Evolutionary conservation across 2,113 vertebrate genomes (phyloP).

Genomic region (Sphyrna mokarran): DNA sequence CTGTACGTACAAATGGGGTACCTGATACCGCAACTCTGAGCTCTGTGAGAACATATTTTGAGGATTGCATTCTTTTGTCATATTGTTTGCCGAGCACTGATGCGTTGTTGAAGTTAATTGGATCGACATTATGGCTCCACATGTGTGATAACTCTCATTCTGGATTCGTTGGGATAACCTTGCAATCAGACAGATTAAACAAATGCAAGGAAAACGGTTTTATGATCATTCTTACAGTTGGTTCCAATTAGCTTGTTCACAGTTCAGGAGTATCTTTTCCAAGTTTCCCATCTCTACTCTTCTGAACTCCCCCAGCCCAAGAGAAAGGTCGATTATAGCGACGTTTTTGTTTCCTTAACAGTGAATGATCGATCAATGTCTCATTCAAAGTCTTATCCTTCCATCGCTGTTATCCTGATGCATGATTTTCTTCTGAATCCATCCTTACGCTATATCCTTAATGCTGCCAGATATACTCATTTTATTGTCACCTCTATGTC

Average conservation of each 20-base stretch:
- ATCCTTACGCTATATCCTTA: neutral
- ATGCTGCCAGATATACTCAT: neutral
- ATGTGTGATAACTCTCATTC: neutral
- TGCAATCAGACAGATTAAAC: neutral
- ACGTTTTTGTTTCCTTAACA: neutral
- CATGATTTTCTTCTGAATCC: neutral
- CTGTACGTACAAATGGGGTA: neutral
- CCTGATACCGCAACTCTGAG: neutral
- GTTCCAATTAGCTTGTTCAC: neutral
- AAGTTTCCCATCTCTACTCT: neutral
- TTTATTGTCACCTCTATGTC: neutral
- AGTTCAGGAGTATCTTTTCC: neutral
- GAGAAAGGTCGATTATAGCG: neutral
- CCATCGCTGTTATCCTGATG: neutral
- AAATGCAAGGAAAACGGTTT: neutral
- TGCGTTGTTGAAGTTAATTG: neutral
- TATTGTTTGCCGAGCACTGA: neutral
- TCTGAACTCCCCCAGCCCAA: neutral
- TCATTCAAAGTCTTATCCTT: neutral
- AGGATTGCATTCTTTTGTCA: constrained; percentile 6
- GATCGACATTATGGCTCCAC: neutral
- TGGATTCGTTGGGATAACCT: neutral
- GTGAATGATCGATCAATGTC: neutral
- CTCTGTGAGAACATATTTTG: neutral
- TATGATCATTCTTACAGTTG: neutral